phyloP scores from a whole-genome alignment of 2,797 vertebrate genomes.

The Manis pentadactyla region DNA sequence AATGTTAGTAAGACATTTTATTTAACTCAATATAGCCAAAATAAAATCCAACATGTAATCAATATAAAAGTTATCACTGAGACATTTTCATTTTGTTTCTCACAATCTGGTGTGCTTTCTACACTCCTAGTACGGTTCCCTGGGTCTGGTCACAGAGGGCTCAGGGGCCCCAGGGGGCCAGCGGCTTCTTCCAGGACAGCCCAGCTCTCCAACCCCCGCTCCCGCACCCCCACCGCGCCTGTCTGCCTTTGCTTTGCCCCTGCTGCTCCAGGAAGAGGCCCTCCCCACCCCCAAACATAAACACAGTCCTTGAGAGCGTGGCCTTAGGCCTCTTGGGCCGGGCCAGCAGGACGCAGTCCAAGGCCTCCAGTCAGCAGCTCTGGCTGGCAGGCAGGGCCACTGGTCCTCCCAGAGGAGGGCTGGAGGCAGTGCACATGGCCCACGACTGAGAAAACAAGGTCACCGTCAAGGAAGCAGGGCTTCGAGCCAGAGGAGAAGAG shows the following conservation, averaged over 20 bases:
- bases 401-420: not conserved
- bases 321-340: not conserved
- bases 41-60: not conserved
- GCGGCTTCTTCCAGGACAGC: fast-evolving
- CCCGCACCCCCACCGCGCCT: fast-evolving
- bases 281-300: not conserved
- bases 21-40: not conserved
- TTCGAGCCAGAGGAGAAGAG: not conserved
- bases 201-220: fast-evolving
- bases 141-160: not conserved
- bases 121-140: not conserved
- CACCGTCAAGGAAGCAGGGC: not conserved
- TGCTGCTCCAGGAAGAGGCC: not conserved
- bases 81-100: not conserved
- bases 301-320: not conserved
- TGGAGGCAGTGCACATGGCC: fast-evolving
- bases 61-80: too few relatives aligned
- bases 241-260: not conserved
- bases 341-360: too few relatives aligned
- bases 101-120: not conserved
- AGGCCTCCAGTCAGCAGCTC: not conserved
- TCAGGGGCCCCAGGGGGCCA: fast-evolving
- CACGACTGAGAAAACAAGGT: constrained; percentile 29
- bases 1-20: not conserved
- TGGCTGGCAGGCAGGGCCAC: too few relatives aligned